Base-by-base conservation (phyloP, 2,113 vertebrate species). In the Chauna torquata region DNA sequence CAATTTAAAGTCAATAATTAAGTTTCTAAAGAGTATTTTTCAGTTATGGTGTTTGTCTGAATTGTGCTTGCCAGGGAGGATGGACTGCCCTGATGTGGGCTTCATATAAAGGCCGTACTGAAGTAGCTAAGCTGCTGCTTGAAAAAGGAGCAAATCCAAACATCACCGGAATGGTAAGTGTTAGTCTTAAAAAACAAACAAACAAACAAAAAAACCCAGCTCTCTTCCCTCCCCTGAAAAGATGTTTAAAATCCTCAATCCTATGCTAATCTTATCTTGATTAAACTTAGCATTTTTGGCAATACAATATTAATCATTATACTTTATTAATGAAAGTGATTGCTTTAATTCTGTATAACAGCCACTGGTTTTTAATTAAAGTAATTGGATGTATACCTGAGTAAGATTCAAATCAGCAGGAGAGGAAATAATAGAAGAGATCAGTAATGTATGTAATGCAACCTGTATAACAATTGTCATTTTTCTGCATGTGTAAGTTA, bases 71-170 rank as follows among this genome's bases (percentile, higher is more conserved):
- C 40, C 76, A 99, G 99, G 99, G 99, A 57, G 99, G 99, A 14
- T 99, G 99, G 99, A 99, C 98, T 16, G 99, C 99, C 45, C 98
- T 99, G 44, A 99, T 99, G 99, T 99, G 99, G 99, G 99, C 99
- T 2, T 98, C 99, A 2, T 99, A 99, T 69, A 99, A 99, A 97
- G 99, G 99, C 57, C 97, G 98, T 23, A 98, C 98, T 0, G 99
- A 99, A 34, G 99, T 99, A 55, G 98, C 98, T 4, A 97, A 97
- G 68, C 54, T 99, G 94, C 98, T 99, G 24, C 98, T 99, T 95
- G 98, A 98, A 77, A 99, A 99, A 59, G 99, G 99, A 64, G 99
- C 99, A 59, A 99, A 99, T 86, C 99, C 99, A 12, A 99, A 99
- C 95, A 99, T 99, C 97, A 99, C 99, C 36, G 99, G 99, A 77